Percentiles rank a stretch among this genome's conserved stretches.
Evolutionary conservation across 2,888 invertebrate genomes (phyloP).

Genomic region (Steromphala cineraria): DNA sequence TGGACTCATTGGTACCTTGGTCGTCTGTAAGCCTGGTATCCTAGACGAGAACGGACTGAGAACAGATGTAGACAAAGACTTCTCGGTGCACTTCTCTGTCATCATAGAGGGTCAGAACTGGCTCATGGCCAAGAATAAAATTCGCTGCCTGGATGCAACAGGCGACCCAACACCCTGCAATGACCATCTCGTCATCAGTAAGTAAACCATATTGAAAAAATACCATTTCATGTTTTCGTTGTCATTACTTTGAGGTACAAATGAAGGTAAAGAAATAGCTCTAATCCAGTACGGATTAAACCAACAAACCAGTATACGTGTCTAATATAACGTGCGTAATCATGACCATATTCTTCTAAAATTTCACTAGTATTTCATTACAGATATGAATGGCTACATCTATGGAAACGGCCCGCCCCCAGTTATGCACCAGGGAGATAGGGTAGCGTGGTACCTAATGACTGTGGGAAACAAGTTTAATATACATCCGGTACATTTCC

Average conservation of each 20-base stretch:
- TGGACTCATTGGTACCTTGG: neutral
- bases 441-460: slow-evolving; percentile 51
- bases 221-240: no score
- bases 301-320: no score
- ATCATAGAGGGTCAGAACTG: slow-evolving; percentile 49
- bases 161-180: slow-evolving; percentile 2
- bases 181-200: neutral
- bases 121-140: slow-evolving; percentile 52
- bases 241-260: no score
- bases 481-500: slow-evolving; percentile 60
- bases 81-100: slow-evolving; percentile 44
- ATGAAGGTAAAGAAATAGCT: no score
- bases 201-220: no score
- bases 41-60: slow-evolving; percentile 24
- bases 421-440: slow-evolving; percentile 45
- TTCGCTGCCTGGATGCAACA: slow-evolving; percentile 45
- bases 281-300: no score
- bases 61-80: slow-evolving; percentile 48
- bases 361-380: neutral
- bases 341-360: no score
- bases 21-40: slow-evolving; percentile 32
- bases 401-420: slow-evolving; percentile 46
- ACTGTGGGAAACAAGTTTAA: slow-evolving; percentile 53
- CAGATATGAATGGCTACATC: slow-evolving; percentile 49
- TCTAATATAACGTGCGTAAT: no score